These are phyloP conservation scores for Hemicentrotus pulcherrimus DNA, from an alignment of 35 echinoderm and acorn worm species.

Conservation along the genomic window DNA sequence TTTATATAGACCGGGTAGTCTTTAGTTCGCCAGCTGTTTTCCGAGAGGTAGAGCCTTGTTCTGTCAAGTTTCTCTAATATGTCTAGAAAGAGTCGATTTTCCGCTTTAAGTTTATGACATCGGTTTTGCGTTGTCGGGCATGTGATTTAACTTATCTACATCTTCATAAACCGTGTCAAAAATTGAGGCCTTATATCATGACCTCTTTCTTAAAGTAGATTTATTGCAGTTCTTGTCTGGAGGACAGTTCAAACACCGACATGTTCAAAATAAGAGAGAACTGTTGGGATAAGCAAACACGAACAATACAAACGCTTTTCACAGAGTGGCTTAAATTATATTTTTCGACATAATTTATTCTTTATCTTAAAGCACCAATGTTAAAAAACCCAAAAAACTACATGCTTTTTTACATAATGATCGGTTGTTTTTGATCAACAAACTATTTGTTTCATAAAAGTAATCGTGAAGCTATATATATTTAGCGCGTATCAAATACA, in stretches of 20 bases:
- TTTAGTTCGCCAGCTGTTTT: neutral
- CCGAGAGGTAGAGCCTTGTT: neutral
- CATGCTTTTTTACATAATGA: no score
- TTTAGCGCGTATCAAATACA: no score
- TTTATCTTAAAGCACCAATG: no score
- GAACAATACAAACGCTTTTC: no score
- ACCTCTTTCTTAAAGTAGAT: neutral
- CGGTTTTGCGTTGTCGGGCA: neutral
- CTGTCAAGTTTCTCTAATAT: neutral
- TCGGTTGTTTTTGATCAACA: no score
- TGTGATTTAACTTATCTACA: neutral
- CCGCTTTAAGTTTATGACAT: neutral
- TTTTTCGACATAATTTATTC: no score
- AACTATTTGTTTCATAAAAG: no score
- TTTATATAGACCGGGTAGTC: neutral
- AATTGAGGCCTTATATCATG: neutral
- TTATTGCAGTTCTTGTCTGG: neutral
- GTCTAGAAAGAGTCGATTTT: neutral
- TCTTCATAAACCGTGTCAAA: neutral
- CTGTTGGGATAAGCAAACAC: no score
- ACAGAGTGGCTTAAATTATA: no score
- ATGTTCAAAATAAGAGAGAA: no score
- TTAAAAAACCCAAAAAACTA: no score
- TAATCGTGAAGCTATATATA: no score
- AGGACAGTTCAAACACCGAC: neutral